Percentiles rank a stretch among this genome's conserved stretches.
phyloP scores from a whole-genome alignment of 2,797 vertebrate genomes.

The Antennarius maculatus region DNA sequence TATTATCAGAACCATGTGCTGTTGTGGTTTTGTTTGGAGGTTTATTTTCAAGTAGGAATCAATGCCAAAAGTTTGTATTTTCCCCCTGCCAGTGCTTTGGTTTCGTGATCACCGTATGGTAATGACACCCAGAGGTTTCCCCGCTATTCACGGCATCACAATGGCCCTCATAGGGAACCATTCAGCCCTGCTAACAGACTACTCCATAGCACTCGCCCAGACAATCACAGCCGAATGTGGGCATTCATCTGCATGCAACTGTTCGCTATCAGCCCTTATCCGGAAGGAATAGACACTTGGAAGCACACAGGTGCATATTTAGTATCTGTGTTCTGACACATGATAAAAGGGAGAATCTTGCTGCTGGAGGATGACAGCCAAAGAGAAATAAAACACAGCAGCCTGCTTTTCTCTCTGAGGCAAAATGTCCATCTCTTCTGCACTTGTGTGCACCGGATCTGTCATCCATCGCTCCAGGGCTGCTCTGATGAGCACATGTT shows the following conservation, averaged over 20 bases:
- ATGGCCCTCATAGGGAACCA: slow-evolving; percentile 56
- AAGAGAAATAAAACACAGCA: slow-evolving; percentile 26
- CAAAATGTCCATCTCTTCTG: slow-evolving; percentile 3
- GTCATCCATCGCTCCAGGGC: slow-evolving; percentile 4
- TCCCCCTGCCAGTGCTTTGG: background rate
- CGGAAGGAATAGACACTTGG: slow-evolving; percentile 43
- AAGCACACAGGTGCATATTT: slow-evolving; percentile 35
- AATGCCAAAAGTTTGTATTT: background rate
- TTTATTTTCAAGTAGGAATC: slow-evolving; percentile 16
- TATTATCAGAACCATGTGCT: slow-evolving; percentile 46
- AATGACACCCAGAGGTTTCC: slow-evolving; percentile 39
- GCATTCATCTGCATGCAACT: slow-evolving; percentile 54
- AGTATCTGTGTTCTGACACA: slow-evolving; percentile 24
- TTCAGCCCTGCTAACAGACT: slow-evolving; percentile 48
- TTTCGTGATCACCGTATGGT: slow-evolving; percentile 46
- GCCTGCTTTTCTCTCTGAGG: background rate
- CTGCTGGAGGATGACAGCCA: slow-evolving; percentile 50
- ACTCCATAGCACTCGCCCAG: slow-evolving; percentile 45
- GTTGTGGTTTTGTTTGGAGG: slow-evolving; percentile 10
- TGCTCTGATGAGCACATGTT: slow-evolving; percentile 1
- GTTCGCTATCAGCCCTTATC: slow-evolving; percentile 52
- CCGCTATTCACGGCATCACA: slow-evolving; percentile 62
- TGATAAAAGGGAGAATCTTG: slow-evolving; percentile 25
- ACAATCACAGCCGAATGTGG: slow-evolving; percentile 55
- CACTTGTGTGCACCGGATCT: slow-evolving; percentile 8